Evolutionary conservation across 2,797 vertebrate genomes (phyloP).

Genomic region (Trachops cirrhosus): DNA sequence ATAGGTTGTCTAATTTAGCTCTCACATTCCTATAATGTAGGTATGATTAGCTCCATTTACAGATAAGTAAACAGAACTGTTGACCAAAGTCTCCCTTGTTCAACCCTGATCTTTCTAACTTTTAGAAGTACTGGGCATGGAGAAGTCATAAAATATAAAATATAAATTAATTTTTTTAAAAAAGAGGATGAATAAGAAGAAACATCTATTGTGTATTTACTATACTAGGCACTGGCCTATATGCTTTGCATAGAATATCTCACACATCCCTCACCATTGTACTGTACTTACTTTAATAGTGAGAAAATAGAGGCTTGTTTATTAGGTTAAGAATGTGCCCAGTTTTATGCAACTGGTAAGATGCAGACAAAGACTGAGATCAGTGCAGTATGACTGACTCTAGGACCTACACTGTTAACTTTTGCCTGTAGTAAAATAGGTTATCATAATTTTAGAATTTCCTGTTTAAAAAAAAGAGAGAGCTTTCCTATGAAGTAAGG

Average conservation of each 20-base stretch:
- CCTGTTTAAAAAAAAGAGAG: background rate
- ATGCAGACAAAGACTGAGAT: background rate
- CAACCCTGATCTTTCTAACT: background rate
- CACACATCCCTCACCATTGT: background rate
- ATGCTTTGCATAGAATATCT: background rate
- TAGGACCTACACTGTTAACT: background rate
- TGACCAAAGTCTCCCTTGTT: background rate
- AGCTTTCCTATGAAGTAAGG: background rate
- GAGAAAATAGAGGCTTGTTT: conserved; percentile 11
- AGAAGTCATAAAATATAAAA: background rate
- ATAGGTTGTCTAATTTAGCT: background rate
- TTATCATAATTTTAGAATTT: background rate
- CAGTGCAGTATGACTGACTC: background rate
- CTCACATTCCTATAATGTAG: background rate
- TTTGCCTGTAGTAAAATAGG: background rate
- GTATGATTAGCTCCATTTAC: background rate
- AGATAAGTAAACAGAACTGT: background rate
- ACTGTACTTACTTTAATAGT: background rate
- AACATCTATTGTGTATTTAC: background rate
- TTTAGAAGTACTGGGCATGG: background rate
- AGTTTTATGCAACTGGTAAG: background rate
- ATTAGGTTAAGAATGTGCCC: background rate
- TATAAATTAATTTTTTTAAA: background rate
- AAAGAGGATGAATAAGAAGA: background rate
- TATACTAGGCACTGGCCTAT: background rate